Evolutionary conservation across 2,113 vertebrate species (phyloP), one percentile per base, ranked within the genome.

Genomic region (Ageneiosus marmoratus): DNA sequence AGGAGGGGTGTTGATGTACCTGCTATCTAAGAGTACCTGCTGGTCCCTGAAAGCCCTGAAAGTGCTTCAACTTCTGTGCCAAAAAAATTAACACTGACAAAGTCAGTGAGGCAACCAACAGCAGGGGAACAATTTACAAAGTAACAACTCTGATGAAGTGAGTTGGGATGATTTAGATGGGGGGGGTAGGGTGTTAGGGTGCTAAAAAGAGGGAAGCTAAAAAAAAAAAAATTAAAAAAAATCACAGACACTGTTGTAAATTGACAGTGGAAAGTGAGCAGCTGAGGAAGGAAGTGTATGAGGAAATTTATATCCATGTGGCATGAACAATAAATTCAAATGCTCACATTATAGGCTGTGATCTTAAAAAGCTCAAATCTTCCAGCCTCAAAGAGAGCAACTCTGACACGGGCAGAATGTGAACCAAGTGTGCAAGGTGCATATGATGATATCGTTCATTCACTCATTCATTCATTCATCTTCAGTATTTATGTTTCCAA

Each of bases 81-180:
- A 11, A 53, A 32, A 5, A 29, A 76, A 29, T 18, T 86, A 90
- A 87, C 63, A 85, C 87, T 79, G 89, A 74, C 34, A 84, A 60
- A 37, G 79, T 80, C 0, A 37, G 51, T 65, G 29, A 72, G 3
- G 32, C 79, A 84, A 74, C 82, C 60, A 89, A 84, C 51, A 88
- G 81, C 84, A 41, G 79, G 84, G 89, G 84, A 90, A 90, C 86
- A 86, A 90, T 91, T 92, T 89, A 86, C 88, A 92, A 89, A 87
- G 88, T 85, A 88, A 81, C 10, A 34, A 82, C 88, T 81, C 82
- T 86, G 85, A 86, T 41, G 12, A 89, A 84, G 87, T 89, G 58
- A 78, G 83, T 55, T 86, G 82, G 55, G 58, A 79, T 73, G 86
- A 41, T 69, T 77, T 65, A 81, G 75, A 81, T 58, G 46, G 67